phyloP scores from a whole-genome alignment of 2,113 vertebrate genomes.

The Apteryx mantelli region DNA sequence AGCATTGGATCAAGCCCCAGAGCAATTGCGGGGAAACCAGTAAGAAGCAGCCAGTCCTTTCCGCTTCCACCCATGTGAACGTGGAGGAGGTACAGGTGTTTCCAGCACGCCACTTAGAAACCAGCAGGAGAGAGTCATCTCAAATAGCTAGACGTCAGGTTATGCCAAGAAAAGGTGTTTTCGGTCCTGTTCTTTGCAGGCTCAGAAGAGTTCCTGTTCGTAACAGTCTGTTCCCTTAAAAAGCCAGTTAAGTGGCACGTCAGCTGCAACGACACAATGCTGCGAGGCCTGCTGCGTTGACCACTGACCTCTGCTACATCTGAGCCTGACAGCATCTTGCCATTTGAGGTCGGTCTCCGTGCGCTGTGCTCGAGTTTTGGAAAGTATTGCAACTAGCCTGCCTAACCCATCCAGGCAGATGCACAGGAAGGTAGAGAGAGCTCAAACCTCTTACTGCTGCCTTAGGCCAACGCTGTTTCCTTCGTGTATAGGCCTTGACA shows the following conservation, averaged over 20 bases:
- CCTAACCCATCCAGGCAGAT: neutral
- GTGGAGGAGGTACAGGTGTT: neutral
- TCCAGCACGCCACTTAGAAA: neutral
- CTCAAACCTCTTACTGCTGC: neutral
- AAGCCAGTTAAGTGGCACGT: neutral
- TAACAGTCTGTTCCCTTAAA: neutral
- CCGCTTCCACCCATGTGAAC: neutral
- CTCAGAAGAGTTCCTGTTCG: neutral
- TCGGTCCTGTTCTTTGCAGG: neutral
- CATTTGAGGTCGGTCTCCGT: neutral
- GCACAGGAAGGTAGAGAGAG: neutral
- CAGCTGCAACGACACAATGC: neutral
- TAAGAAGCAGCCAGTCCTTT: neutral
- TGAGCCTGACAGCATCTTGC: neutral
- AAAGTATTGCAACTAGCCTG: accelerated
- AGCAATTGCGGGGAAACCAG: no score
- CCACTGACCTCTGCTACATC: neutral
- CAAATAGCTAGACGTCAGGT: neutral
- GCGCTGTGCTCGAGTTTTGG: accelerated
- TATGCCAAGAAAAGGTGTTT: neutral
- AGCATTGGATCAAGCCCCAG: neutral
- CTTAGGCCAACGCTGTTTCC: neutral
- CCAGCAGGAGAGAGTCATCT: neutral
- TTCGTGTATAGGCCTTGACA: accelerated
- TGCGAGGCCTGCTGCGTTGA: neutral